Conservation (phyloP, 2,113 vertebrate genomes). For the Urocitellus parryii region DNA sequence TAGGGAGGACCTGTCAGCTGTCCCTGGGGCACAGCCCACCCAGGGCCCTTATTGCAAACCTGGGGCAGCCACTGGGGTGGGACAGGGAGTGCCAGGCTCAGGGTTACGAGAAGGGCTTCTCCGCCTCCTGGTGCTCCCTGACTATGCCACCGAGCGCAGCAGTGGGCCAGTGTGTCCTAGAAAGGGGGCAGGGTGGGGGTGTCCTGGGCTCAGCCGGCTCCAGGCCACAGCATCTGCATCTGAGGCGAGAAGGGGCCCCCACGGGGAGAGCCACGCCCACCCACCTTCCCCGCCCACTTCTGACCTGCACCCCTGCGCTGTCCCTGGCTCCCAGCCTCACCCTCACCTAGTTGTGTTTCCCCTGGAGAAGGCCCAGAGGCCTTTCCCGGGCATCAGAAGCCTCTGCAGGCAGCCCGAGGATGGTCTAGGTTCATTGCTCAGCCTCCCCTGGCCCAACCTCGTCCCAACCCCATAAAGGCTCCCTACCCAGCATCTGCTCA, state of each 20-base stretch:
- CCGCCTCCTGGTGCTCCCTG: neutral
- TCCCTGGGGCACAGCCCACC: neutral
- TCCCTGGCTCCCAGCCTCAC: neutral
- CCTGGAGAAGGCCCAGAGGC: neutral
- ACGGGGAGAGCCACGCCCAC: rapidly evolving
- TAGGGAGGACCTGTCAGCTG: neutral
- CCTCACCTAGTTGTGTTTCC: neutral
- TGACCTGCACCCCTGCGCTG: neutral
- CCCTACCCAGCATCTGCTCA: neutral
- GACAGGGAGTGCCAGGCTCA: neutral
- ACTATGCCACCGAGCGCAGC: neutral
- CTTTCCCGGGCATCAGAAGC: neutral
- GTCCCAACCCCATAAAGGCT: neutral
- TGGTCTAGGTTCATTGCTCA: too few relatives aligned
- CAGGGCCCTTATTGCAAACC: neutral
- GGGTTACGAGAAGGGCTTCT: neutral
- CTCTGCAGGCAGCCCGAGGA: neutral
- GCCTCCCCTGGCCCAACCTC: rapidly evolving
- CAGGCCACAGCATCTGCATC: rapidly evolving
- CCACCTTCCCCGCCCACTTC: too few relatives aligned
- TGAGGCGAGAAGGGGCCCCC: neutral
- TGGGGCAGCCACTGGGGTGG: neutral
- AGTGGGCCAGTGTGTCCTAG: rapidly evolving
- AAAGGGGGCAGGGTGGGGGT: neutral
- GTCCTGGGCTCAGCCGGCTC: neutral